Evolutionary conservation across 2,888 invertebrate species (phyloP).

Genomic region (Hemithea aestivaria): DNA sequence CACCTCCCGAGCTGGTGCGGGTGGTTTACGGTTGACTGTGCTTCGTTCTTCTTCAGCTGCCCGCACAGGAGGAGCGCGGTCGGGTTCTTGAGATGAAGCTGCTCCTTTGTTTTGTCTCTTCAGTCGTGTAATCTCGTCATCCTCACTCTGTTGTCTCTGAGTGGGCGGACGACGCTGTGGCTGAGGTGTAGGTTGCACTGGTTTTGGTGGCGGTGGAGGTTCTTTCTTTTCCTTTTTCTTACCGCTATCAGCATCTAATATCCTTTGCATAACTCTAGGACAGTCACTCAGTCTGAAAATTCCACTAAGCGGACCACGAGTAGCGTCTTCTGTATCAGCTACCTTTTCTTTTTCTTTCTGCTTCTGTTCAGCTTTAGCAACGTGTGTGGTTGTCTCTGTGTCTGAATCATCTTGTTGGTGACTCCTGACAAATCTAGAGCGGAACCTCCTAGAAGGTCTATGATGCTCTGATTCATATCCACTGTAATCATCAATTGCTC

Average conservation of each 20-base stretch:
- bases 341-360: constrained; percentile 84
- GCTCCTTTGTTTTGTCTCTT: constrained; percentile 91
- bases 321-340: constrained; percentile 93
- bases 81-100: constrained; percentile 80
- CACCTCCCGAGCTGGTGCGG: constrained; percentile 88
- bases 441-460: constrained; percentile 83
- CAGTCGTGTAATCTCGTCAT: constrained; percentile 92
- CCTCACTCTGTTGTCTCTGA: constrained; percentile 90
- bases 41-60: constrained; percentile 79
- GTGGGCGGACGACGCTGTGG: constrained; percentile 81
- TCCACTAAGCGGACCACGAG: constrained; percentile 91
- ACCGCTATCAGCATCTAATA: constrained; percentile 88
- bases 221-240: constrained; percentile 89
- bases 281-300: constrained; percentile 93
- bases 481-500: constrained; percentile 81
- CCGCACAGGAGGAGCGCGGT: constrained; percentile 73
- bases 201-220: constrained; percentile 74
- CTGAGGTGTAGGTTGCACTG: constrained; percentile 78
- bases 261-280: constrained; percentile 91
- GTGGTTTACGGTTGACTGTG: constrained; percentile 81
- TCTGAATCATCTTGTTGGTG: constrained; percentile 88
- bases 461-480: constrained; percentile 83
- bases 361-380: constrained; percentile 83
- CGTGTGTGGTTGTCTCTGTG: constrained; percentile 80
- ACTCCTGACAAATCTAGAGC: constrained; percentile 84